Base-by-base conservation (phyloP, 2,797 vertebrate species). In the Macrochelys suwanniensis region DNA sequence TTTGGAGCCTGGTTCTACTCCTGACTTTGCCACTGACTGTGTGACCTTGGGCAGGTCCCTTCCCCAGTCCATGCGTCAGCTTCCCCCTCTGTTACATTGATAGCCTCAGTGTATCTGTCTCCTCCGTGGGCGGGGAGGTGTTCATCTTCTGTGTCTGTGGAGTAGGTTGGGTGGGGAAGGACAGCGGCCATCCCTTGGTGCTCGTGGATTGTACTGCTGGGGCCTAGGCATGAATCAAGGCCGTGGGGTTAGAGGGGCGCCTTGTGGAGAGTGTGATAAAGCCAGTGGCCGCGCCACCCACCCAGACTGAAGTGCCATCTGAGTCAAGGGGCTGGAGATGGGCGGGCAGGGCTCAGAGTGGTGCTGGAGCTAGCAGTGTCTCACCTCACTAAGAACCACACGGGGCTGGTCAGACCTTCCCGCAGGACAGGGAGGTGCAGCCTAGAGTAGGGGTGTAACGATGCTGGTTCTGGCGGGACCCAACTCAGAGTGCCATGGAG, bases 11-110 rank as follows among this genome's bases (percentile, higher is more conserved):
- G n/a, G 16, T 80, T 51, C 17, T 88, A 1, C 0, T 78, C 65
- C 71, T 0, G 0, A 3, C 37, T 80, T 16, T 23, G 65, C n/a
- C 19, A 71, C 37, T 42, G n/a, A 42, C 19, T 0, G 33, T 68
- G 85, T 80, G n/a, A 68, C 49, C 78, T 33, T 51, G 11, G 47
- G 56, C 9, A 71, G 33, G 68, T 26, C 8, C 13, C 10, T 65
- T 17, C 28, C 42, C 49, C 78, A 68, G 31, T 51, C 78, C 5
- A 0, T 59, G 21, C 54, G 31, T 3, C 83, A 12, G 50, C 80
- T 53, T 16, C 80, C 54, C 47, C 45, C 25, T 57, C 31, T 9
- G n/a, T 71, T 42, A 71, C 65, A 42, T n/a, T 42, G 65, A 23
- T n/a, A n/a, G n/a, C n/a, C n/a, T 71, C n/a, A 42, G 5, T 23